Base-by-base conservation (phyloP, 2,797 vertebrate genomes). In the Sandelia bainsii region DNA sequence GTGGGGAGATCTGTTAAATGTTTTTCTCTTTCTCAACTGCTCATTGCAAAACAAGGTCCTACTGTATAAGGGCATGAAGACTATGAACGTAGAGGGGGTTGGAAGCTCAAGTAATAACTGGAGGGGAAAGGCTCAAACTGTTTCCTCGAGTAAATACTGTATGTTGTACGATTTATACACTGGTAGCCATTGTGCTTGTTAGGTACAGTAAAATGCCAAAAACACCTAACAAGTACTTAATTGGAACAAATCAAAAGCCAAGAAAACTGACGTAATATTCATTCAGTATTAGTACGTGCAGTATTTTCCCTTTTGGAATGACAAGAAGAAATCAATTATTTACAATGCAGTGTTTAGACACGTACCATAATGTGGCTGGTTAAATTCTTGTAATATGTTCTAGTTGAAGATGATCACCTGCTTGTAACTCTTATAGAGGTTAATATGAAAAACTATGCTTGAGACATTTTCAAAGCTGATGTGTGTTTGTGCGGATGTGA, bases 31-130 rank as follows among this genome's bases (percentile, higher is more conserved):
- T 89, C 88, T 83, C 80, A 88, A 89, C 82, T 1, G 20, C 72
- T 75, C 79, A 75, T 90, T 87, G 89, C 79, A 91, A 86, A 85
- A 92, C 83, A 91, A 92, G 83, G 86, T 90, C 91, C 90, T 93
- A 48, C 46, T 48, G 46, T 48, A 86, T 91, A 92, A 93, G 86
- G 88, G 66, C 86, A 93, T 88, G 73, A 62, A 81, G 78, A 65
- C 60, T 78, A 62, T 77, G 63, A 85, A 70, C 27, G 63, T 61
- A 29, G 69, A 71, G 72, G 60, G 56, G 52, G 52, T 25, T 71
- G 63, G 69, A 81, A 46, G 42, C 72, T 74, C 29, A 51, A 70
- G 52, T 62, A 69, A 78, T 82, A 67, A 74, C 40, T 22, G 7
- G 42, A 46, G 40, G 46, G 64, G 34, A 83, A 81, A 64, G 72